Base-by-base conservation (phyloP, 2,797 vertebrate species). In the Manis javanica region DNA sequence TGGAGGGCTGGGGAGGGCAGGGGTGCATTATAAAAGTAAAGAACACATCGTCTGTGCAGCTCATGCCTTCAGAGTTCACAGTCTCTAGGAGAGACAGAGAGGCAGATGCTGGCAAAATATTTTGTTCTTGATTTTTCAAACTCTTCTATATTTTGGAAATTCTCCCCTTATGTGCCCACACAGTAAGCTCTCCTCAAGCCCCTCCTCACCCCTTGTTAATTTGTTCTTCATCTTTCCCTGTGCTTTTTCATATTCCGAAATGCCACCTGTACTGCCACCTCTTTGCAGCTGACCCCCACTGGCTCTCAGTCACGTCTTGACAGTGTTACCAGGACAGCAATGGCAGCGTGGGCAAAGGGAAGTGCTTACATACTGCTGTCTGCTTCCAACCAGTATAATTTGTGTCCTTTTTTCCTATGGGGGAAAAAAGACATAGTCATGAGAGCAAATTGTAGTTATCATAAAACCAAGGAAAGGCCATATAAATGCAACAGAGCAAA, bases 401-500 rank as follows among this genome's bases (percentile, higher is more conserved):
- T 53, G 4, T 53, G 66, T 71, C 59, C 13, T 91, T 66, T 42
- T 86, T 90, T 91, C 90, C 83, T 13, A 61, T 51, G 64, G 81
- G 53, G 55, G 88, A 87, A 87, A 59, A 61, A 42, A 85, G 12
- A 1, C 2, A 42, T 1, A 19, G 37, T 93, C 49, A 46, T 61
- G 23, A 51, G 24, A 79, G 46, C 5, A 93, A 71, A 1, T 15
- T 90, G 93, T 57, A 86, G 63, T 13, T 93, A 39, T n/a, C 39
- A 85, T 81, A 91, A 96, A 97, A 95, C 14, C 31, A 29, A 9
- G 26, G 37, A 95, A 97, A 90, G 26, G 57, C 75, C 61, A 51
- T 14, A 74, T 51, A 75, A 87, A 85, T 37, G 10, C 3, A 89
- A 51, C 23, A 63, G 19, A 85, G 12, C 42, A 86, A 95, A 83